Conservation (phyloP, 2,888 invertebrate species). For the Ashinkailepas kermadecensis region DNA sequence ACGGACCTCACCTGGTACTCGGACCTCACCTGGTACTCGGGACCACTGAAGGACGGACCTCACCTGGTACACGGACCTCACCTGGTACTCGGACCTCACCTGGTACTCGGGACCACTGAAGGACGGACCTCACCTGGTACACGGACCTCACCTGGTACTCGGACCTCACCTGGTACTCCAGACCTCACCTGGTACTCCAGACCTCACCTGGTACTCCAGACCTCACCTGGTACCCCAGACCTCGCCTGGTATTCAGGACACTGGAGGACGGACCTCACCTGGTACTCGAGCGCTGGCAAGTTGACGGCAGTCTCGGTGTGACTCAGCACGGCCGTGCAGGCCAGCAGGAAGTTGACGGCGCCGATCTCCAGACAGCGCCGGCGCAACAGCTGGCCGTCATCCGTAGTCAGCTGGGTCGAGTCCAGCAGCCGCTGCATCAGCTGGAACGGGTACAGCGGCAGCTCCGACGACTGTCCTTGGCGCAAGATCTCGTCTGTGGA, state of each 20-base stretch:
- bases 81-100: too few species aligned
- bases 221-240: neutral
- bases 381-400: slow-evolving; percentile 66
- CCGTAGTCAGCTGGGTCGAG: slow-evolving; percentile 62
- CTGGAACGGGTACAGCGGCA: slow-evolving; percentile 60
- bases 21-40: too few species aligned
- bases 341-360: slow-evolving; percentile 73
- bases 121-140: too few species aligned
- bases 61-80: too few species aligned
- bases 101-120: too few species aligned
- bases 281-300: slow-evolving; percentile 30
- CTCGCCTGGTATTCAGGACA: too few species aligned
- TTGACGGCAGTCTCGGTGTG: slow-evolving; percentile 41
- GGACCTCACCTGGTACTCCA: neutral
- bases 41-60: too few species aligned
- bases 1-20: too few species aligned
- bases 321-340: slow-evolving; percentile 81
- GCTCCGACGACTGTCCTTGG: neutral
- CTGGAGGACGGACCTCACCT: neutral
- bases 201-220: neutral
- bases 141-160: neutral
- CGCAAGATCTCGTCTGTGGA: neutral
- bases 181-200: neutral
- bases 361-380: slow-evolving; percentile 74
- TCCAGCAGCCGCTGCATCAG: slow-evolving; percentile 69